phyloP scores from a whole-genome alignment of 2,113 vertebrate species.

The Oryzias celebensis region DNA sequence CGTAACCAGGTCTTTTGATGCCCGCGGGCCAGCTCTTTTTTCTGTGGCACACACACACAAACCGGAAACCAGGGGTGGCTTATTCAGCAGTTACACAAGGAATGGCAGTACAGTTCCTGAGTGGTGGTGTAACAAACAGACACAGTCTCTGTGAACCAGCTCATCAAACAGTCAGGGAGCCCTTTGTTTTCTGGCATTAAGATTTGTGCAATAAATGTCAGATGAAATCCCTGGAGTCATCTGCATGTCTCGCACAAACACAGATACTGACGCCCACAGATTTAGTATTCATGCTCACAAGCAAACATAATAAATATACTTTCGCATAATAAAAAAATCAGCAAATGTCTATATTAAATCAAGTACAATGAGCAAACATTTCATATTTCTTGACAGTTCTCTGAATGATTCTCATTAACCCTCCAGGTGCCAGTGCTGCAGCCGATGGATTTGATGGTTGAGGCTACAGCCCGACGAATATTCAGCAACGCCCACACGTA shows the following conservation, averaged over 20 bases:
- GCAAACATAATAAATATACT: constrained; percentile 1
- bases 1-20: constrained; percentile 54
- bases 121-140: constrained; percentile 38
- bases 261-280: constrained; percentile 7
- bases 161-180: constrained; percentile 53
- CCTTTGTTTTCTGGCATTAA: constrained; percentile 44
- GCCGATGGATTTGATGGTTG: constrained; percentile 98
- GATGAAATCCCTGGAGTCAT: constrained; percentile 39
- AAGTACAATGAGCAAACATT: background rate
- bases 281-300: background rate
- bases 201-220: constrained; percentile 63
- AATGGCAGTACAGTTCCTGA: constrained; percentile 13
- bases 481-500: constrained; percentile 96
- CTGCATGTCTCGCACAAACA: background rate
- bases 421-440: constrained; percentile 86
- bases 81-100: constrained; percentile 21
- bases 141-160: constrained; percentile 46
- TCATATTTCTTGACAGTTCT: background rate
- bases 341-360: background rate
- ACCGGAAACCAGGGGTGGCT: constrained; percentile 19
- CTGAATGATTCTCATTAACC: constrained; percentile 2
- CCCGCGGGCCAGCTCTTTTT: constrained; percentile 48
- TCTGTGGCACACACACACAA: constrained; percentile 19
- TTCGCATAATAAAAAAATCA: constrained; percentile 23
- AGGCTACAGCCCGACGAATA: constrained; percentile 88